These are phyloP conservation scores for Cuculus canorus DNA, from an alignment of 2,797 vertebrate species.

Conservation along the genomic window DNA sequence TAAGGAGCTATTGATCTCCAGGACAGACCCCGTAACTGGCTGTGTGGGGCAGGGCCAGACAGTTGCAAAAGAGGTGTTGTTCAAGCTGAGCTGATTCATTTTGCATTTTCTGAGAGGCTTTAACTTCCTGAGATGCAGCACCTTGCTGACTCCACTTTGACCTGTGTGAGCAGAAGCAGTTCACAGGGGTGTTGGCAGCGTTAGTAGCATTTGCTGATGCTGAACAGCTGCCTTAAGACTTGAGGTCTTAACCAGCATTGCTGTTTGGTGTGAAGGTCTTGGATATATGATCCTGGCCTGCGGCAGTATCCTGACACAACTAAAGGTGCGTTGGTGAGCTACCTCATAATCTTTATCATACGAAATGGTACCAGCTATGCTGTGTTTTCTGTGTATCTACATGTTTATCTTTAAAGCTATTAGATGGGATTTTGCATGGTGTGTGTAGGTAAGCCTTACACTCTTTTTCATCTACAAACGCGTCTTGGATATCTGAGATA, in stretches of 20 bases:
- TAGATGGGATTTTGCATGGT: neutral
- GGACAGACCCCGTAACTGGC: neutral
- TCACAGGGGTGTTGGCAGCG: slow-evolving; percentile 9
- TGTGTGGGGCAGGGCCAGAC: neutral
- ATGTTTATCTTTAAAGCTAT: neutral
- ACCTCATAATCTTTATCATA: fast-evolving
- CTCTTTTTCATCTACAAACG: neutral
- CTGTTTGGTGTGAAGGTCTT: neutral
- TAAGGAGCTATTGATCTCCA: neutral
- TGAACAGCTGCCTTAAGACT: neutral
- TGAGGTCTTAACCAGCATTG: fast-evolving
- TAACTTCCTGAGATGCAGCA: neutral
- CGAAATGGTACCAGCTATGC: neutral
- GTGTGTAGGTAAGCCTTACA: neutral
- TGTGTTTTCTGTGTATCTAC: neutral
- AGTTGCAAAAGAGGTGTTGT: neutral
- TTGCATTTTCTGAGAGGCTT: neutral
- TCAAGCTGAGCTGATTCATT: neutral
- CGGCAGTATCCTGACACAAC: neutral
- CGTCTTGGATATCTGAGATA: neutral
- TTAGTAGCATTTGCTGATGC: neutral
- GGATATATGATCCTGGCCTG: neutral
- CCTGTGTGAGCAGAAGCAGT: neutral
- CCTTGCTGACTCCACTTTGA: neutral
- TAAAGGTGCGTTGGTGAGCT: fast-evolving